A percentile compares a stretch with the other conserved stretches of the same genome.
Conservation (phyloP, 2,888 invertebrate species). For the Drosophila infuscata region DNA sequence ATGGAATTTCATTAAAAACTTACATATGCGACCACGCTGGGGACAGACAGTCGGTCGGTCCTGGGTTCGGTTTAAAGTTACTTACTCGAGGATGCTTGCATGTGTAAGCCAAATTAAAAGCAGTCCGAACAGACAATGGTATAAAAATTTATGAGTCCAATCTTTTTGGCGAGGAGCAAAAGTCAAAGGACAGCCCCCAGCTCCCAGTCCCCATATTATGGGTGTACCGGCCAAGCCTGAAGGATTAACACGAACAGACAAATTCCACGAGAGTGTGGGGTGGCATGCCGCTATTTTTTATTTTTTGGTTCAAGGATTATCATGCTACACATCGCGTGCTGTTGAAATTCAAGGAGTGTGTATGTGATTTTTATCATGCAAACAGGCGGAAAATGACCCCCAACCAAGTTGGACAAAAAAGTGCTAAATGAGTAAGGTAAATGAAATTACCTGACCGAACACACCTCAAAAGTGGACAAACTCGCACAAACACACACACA, state of each 20-base stretch:
- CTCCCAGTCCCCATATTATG: slow-evolving; percentile 22
- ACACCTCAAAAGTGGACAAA: slow-evolving; percentile 74
- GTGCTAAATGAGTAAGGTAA: slow-evolving; percentile 81
- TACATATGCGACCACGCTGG: slow-evolving; percentile 15
- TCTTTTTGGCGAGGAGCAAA: slow-evolving; percentile 58
- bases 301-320: slow-evolving; percentile 79
- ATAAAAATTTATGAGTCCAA: slow-evolving; percentile 72
- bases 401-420: slow-evolving; percentile 40
- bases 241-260: slow-evolving; percentile 58
- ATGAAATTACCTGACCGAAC: slow-evolving; percentile 81
- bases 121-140: slow-evolving; percentile 50
- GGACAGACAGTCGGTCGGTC: background rate
- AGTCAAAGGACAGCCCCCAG: slow-evolving; percentile 61
- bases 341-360: slow-evolving; percentile 84
- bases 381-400: slow-evolving; percentile 74
- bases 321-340: slow-evolving; percentile 84
- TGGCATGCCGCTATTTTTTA: slow-evolving; percentile 10
- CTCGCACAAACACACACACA: slow-evolving; percentile 5
- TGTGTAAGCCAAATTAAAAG: slow-evolving; percentile 69
- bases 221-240: slow-evolving; percentile 37
- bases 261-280: slow-evolving; percentile 32
- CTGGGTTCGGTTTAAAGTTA: slow-evolving; percentile 41
- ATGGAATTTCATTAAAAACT: slow-evolving; percentile 74
- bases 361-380: slow-evolving; percentile 85
- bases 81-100: slow-evolving; percentile 52